These are phyloP conservation scores for Orthosia incerta DNA, from an alignment of 2,888 invertebrate genomes.

Conservation along the genomic window DNA sequence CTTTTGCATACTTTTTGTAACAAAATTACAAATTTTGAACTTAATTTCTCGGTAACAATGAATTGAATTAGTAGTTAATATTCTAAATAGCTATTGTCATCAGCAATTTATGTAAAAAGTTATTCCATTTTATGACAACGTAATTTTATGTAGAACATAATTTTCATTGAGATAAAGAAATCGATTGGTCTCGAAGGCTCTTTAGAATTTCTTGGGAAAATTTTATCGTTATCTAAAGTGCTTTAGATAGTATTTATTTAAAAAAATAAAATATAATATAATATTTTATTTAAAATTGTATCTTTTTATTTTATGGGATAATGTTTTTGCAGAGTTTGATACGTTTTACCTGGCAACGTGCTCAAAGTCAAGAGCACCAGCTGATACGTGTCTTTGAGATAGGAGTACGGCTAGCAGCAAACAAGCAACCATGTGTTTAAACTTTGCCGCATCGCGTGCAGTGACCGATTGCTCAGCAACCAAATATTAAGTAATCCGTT, in stretches of 20 bases:
- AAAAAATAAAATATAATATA: too few species aligned
- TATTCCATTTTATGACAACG: slow-evolving; percentile 54
- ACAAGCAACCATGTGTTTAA: slow-evolving; percentile 5
- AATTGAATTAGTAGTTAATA: slow-evolving; percentile 64
- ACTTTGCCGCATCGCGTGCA: slow-evolving; percentile 26
- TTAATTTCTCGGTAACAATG: slow-evolving; percentile 64
- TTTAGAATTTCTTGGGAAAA: slow-evolving; percentile 19
- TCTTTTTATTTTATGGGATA: slow-evolving; percentile 11
- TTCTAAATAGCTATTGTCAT: slow-evolving; percentile 61
- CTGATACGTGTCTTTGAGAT: slow-evolving; percentile 5
- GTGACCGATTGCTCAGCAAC: slow-evolving; percentile 40
- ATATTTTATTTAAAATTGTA: slow-evolving; percentile 14
- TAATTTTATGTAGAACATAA: slow-evolving; percentile 69
- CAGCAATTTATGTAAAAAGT: slow-evolving; percentile 60
- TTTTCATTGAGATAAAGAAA: slow-evolving; percentile 64
- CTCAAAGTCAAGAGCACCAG: not conserved
- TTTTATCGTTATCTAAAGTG: slow-evolving; percentile 14
- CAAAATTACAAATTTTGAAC: slow-evolving; percentile 64
- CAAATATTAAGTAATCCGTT: slow-evolving; percentile 56
- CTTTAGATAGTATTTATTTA: slow-evolving; percentile 24
- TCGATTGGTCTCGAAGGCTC: slow-evolving; percentile 43
- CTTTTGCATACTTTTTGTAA: slow-evolving; percentile 65
- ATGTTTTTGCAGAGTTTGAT: not conserved
- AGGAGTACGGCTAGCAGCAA: not conserved
- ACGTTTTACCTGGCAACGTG: not conserved